Percentiles rank a stretch among this genome's conserved stretches.
phyloP scores from a whole-genome alignment of 2,113 vertebrate species.

The Barbus barbus region DNA sequence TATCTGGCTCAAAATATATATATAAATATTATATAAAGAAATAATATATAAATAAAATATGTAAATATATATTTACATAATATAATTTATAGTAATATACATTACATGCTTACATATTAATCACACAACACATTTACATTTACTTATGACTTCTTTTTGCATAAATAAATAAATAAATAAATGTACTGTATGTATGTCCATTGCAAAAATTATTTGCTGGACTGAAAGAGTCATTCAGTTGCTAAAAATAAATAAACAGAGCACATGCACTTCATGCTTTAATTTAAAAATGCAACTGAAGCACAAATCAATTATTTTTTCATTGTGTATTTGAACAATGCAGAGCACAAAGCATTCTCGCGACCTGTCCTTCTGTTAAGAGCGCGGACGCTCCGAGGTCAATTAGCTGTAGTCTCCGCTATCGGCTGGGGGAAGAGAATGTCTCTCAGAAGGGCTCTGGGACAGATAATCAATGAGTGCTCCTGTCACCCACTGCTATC shows the following conservation, averaged over 20 bases:
- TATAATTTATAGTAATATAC: no score
- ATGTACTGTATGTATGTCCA: neutral
- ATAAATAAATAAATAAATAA: neutral
- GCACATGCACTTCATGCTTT: neutral
- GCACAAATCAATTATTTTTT: slow-evolving; percentile 1
- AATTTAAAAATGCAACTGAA: neutral
- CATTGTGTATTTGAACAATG: slow-evolving; percentile 4
- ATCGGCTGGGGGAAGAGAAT: slow-evolving; percentile 48
- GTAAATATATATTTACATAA: neutral
- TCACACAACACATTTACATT: neutral
- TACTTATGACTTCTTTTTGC: neutral
- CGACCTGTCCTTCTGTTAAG: neutral
- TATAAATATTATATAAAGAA: no score
- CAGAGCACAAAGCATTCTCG: slow-evolving; percentile 8
- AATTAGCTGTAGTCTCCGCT: slow-evolving; percentile 52
- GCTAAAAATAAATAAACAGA: neutral
- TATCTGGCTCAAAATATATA: no score
- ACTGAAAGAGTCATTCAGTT: neutral
- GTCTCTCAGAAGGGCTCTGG: slow-evolving; percentile 52
- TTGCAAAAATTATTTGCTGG: neutral
- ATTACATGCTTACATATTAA: neutral
- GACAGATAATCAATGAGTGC: slow-evolving; percentile 58
- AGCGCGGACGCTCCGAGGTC: slow-evolving; percentile 38
- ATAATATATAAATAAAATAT: no score
- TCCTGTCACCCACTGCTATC: slow-evolving; percentile 54